Evolutionary conservation across 1,140 invertebrate species (phyloP).

Genomic region (Protaetia brevitarsis): DNA sequence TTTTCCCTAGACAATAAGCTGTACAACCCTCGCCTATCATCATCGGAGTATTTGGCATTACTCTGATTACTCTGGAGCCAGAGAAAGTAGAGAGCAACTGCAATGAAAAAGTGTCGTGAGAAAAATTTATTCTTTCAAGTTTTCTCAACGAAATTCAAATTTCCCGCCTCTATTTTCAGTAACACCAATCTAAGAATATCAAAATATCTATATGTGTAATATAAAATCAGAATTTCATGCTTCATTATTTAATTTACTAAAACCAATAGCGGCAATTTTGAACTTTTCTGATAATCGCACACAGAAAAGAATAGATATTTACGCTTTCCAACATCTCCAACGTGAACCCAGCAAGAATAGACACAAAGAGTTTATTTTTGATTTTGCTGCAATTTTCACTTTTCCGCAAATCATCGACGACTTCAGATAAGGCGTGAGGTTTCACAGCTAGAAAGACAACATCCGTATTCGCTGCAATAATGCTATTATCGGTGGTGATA

Average conservation of each 20-base stretch:
- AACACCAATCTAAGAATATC: neutral
- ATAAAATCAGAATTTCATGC: no score
- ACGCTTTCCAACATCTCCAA: slow-evolving; percentile 67
- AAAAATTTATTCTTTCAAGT: neutral
- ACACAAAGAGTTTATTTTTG: slow-evolving; percentile 64
- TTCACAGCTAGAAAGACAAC: slow-evolving; percentile 84
- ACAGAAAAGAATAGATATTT: slow-evolving; percentile 33
- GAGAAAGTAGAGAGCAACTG: slow-evolving; percentile 48
- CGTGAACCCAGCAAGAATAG: slow-evolving; percentile 76
- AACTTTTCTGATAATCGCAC: no score
- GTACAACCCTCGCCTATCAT: slow-evolving; percentile 78
- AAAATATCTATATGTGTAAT: no score
- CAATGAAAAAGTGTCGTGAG: slow-evolving; percentile 31
- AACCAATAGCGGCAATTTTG: no score
- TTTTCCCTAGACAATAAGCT: slow-evolving; percentile 64
- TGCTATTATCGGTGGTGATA: slow-evolving; percentile 61
- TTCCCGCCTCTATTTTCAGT: no score
- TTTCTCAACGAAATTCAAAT: no score
- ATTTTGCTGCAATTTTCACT: slow-evolving; percentile 39
- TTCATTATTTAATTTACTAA: no score
- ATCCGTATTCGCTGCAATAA: slow-evolving; percentile 64
- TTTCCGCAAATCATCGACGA: slow-evolving; percentile 52
- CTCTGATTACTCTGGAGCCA: slow-evolving; percentile 67
- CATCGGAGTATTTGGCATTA: slow-evolving; percentile 93
- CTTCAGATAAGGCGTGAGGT: slow-evolving; percentile 68